These are phyloP conservation scores for Argyra leucocephala DNA, from an alignment of 2,888 invertebrate species.

Conservation along the genomic window DNA sequence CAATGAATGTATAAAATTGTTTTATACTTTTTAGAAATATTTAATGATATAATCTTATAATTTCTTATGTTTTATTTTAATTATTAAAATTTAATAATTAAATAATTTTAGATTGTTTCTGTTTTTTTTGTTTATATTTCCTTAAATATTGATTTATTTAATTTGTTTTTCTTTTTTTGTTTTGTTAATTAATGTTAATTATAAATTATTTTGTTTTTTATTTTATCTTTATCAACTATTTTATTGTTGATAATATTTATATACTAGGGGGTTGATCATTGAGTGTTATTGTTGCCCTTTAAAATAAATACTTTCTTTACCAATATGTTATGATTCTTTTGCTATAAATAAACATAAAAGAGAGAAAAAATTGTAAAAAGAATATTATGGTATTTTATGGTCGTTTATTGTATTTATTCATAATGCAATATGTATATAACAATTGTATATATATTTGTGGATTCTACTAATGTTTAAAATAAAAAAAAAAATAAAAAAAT, in stretches of 20 bases:
- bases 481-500: too few relatives aligned
- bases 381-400: too few relatives aligned
- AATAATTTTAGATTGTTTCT: slow-evolving; percentile 13
- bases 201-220: slow-evolving; percentile 5
- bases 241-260: slow-evolving; percentile 14
- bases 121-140: not conserved
- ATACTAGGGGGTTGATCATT: slow-evolving; percentile 34
- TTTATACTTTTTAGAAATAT: too few relatives aligned
- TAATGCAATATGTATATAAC: too few relatives aligned
- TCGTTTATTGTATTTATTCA: too few relatives aligned
- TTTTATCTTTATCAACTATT: slow-evolving; percentile 13
- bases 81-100: not conserved
- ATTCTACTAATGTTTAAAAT: too few relatives aligned
- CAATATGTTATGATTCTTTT: slow-evolving; percentile 45
- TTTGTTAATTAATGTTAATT: slow-evolving; percentile 13
- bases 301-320: slow-evolving; percentile 46
- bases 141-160: not conserved
- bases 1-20: too few relatives aligned
- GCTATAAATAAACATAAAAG: slow-evolving; percentile 29
- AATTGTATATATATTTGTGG: too few relatives aligned
- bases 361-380: slow-evolving; percentile 9
- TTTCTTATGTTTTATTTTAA: too few relatives aligned
- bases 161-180: not conserved
- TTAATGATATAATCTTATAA: too few relatives aligned
- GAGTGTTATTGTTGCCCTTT: slow-evolving; percentile 45